phyloP scores from a whole-genome alignment of 2,888 invertebrate genomes.

The Periphyllus acericola region DNA sequence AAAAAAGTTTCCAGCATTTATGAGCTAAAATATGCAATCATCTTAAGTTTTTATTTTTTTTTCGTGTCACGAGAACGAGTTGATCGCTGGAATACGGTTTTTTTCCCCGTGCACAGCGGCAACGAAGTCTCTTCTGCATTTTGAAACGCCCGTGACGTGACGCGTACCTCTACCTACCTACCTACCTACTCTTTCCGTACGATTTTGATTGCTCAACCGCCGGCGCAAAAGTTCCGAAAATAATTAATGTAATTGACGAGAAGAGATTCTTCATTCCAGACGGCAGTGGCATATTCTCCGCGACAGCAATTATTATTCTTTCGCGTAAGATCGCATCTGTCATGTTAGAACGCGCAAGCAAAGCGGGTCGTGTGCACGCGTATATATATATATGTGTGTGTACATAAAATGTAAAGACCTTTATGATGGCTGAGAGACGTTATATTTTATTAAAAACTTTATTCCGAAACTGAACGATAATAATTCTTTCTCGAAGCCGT shows the following conservation, averaged over 20 bases:
- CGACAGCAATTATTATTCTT: conserved; percentile 55
- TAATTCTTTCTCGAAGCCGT: conserved; percentile 46
- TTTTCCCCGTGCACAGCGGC: neutral
- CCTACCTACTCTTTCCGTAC: neutral
- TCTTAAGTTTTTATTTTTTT: neutral
- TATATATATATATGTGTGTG: conserved; percentile 13
- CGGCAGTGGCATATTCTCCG: neutral
- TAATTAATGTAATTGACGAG: conserved; percentile 54
- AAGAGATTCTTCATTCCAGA: conserved; percentile 33
- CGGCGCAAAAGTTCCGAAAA: conserved; percentile 13
- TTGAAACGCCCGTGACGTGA: conserved; percentile 4
- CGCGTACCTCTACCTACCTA: too few relatives aligned
- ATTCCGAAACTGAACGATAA: conserved; percentile 43
- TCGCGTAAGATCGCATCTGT: conserved; percentile 38
- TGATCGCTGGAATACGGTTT: conserved; percentile 1
- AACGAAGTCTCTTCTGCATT: neutral
- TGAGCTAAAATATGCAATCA: neutral
- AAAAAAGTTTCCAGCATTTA: conserved; percentile 8
- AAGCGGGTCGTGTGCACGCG: neutral
- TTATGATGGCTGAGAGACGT: conserved; percentile 15
- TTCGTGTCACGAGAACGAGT: neutral
- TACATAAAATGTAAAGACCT: neutral
- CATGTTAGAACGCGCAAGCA: conserved; percentile 3
- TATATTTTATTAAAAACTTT: conserved; percentile 60
- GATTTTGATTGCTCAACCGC: conserved; percentile 24